Evolutionary conservation across 1,140 invertebrate species (phyloP), one percentile per base, ranked within the genome.

Genomic region (Drosophila parvula): DNA sequence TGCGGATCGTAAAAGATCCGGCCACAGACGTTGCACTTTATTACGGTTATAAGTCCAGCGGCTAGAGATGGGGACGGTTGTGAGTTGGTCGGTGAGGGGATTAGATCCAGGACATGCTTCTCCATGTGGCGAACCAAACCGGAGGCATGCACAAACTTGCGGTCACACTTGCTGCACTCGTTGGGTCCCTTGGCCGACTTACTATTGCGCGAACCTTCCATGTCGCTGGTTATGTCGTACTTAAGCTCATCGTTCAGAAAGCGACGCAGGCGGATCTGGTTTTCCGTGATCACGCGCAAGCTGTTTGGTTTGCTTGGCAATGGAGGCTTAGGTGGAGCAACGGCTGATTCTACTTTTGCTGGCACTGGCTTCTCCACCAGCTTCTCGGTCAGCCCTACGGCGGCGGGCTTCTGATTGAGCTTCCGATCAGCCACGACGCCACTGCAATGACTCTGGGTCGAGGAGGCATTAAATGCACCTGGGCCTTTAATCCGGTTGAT

Each of bases 91-190:
- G 71, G 67, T 0, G 65, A 57, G 3, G 91, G 82, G 22, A 91
- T 86, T 4, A 83, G 48, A 28, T 92, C 90, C 22, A 91, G 41
- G 4, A 83, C 81, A 70, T 92, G 91, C 63, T 92, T 92, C 50
- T 92, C 91, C 85, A 92, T 90, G 69, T 92, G 91, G 11, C 91
- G 81, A 18, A 74, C 68, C 28, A 92, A n/a, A 12, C 91, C 91
- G 0, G 91, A 91, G 30, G 85, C 75, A 59, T 92, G 91, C 0
- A 92, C 91, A 48, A 92, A 92, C 57, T 91, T 91, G 6, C 91
- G 84, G 11, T 92, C 91, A 43, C 91, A 92, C n/a, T 91, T 74
- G 32, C 48, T 81, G 34, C 91, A 92, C 55, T 92, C 91, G 55
- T 91, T 79, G 10, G 80, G 74, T 0, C 74, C 79, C 48, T 90